Base-by-base conservation (phyloP, 2,113 vertebrate species). In the Otocyon megalotis region DNA sequence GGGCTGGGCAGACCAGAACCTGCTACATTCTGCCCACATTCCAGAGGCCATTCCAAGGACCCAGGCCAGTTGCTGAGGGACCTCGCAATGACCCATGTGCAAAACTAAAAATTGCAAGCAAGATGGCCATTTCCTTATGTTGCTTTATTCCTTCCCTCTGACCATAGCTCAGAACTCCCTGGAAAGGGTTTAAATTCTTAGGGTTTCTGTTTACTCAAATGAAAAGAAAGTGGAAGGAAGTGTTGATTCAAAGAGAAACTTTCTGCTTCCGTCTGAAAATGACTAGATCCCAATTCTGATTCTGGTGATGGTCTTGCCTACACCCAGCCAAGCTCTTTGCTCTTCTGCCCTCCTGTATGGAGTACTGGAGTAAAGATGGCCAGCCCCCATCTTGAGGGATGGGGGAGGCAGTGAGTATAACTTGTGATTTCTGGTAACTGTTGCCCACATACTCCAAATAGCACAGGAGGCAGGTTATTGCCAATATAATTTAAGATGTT, bases 211-310 rank as follows among this genome's bases (percentile, higher is more conserved):
- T 77, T 76, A 43, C 24, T 67, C 58, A 69, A 7, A 54, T 28
- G 48, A 74, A 56, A 80, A 72, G 35, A 95, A 74, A 95, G 74
- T 30, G 32, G 74, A 72, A 94, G 82, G 90, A 93, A 96, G 80
- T n/a, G 53, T 28, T 22, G 62, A 94, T 90, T 94, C 83, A 88
- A 83, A 93, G 56, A 84, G 94, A 71, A 95, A 92, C 83, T 74
- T 88, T 50, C 58, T 28, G 84, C 80, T 92, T 94, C 84, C 3
- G 0, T 79, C 35, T 43, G 12, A 82, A 91, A 37, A 65, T 28
- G 48, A 79, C 43, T 54, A 63, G 54, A 30, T 76, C 43, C 81
- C 85, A 8, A 22, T 69, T 85, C 35, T 32, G 83, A 60, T 58
- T 62, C 48, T 12, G 48, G 43, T 8, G 1, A 54, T 11, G 12